Evolutionary conservation across 2,888 invertebrate species (phyloP).

Genomic region (Tetragonisca angustula): DNA sequence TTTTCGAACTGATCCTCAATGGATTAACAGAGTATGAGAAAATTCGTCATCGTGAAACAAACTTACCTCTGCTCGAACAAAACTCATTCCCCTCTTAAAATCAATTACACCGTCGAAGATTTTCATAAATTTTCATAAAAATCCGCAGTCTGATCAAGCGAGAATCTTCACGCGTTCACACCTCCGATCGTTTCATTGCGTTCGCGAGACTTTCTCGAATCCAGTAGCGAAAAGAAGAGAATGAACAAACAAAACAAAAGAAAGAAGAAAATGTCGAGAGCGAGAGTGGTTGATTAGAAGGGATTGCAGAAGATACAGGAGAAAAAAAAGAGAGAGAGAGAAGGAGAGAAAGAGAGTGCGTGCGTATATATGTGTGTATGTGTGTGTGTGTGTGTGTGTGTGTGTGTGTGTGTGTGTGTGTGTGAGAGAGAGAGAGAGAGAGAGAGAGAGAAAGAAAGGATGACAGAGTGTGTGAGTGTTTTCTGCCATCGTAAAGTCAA

Average conservation of each 20-base stretch:
- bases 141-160: neutral
- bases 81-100: too few species aligned
- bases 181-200: constrained; percentile 37
- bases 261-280: neutral
- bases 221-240: constrained; percentile 3
- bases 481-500: constrained; percentile 67
- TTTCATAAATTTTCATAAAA: neutral
- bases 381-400: too few species aligned
- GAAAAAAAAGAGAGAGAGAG: neutral
- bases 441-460: constrained; percentile 12
- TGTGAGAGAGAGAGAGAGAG: constrained; percentile 16
- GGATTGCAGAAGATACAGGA: neutral
- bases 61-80: too few species aligned
- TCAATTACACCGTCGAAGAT: too few species aligned
- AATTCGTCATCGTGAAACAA: too few species aligned
- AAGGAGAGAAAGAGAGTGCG: constrained; percentile 5
- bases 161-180: constrained; percentile 21
- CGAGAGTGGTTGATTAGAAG: neutral
- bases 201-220: constrained; percentile 66
- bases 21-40: too few species aligned
- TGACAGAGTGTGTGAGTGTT: constrained; percentile 40
- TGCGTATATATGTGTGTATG: neutral
- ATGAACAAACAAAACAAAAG: neutral
- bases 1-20: too few species aligned
- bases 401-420: too few species aligned